Conservation (phyloP, 2,113 vertebrate species). For the Uropsilus gracilis region DNA sequence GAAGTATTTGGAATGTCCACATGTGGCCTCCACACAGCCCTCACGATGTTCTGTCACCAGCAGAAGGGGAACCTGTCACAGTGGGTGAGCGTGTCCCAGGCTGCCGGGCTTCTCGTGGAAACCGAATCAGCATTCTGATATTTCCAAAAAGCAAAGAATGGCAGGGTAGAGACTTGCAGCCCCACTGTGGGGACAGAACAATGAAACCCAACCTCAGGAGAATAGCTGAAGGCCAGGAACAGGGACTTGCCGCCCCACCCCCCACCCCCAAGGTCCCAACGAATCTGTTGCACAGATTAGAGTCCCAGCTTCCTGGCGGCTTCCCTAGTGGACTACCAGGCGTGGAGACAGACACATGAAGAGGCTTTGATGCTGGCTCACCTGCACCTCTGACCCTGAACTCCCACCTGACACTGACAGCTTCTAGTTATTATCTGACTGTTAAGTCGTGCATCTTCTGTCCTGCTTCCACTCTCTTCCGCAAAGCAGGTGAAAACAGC, state of each 20-base stretch:
- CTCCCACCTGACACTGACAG: neutral
- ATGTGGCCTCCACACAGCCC: neutral
- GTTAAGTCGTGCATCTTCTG: neutral
- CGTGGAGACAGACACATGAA: accelerated
- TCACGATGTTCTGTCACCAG: neutral
- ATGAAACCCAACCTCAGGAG: neutral
- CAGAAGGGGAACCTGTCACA: neutral
- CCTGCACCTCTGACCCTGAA: neutral
- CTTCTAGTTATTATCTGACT: too few relatives aligned
- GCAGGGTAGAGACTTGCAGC: neutral
- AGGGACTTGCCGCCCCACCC: too few relatives aligned
- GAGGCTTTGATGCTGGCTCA: accelerated
- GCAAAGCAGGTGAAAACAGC: neutral
- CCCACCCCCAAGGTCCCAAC: neutral
- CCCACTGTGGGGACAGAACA: neutral
- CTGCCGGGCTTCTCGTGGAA: neutral
- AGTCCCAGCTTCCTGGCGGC: neutral
- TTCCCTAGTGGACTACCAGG: neutral
- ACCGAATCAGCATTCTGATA: neutral
- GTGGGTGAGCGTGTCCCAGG: neutral
- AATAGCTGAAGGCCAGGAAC: neutral
- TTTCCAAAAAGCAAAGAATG: neutral
- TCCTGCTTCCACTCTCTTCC: neutral
- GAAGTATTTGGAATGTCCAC: neutral
- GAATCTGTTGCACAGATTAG: neutral